Evolutionary conservation across 1,140 invertebrate species (phyloP), one percentile per base, ranked within the genome.

Genomic region (Bombus waltoni): DNA sequence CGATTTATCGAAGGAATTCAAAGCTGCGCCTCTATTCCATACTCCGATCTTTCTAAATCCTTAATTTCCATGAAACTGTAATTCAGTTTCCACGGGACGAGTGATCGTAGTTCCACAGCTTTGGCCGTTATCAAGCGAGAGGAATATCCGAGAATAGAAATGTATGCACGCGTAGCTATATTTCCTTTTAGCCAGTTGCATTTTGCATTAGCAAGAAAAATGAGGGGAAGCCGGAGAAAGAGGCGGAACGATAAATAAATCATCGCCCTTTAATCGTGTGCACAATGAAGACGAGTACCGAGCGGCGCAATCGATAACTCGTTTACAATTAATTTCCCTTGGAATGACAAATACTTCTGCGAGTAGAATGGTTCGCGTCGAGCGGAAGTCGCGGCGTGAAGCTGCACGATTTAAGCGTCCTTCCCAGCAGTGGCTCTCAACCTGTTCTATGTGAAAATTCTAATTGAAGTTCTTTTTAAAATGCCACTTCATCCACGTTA

Each of bases 241-340:
- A 28, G 47, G 47, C 15, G 42, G 79, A 88, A 77, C 83, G 78
- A 88, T 57, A 32, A 79, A 53, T n/a, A 71, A 85, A 77, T 83
- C 87, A 38, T 65, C 76, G 62, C 28, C n/a, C 13, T 80, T 82
- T 71, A 71, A 87, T 74, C 82, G 35, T 47, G 70, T 38, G 78
- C 65, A 89, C 83, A 89, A 88, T 89, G 83, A 87, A 89, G 73
- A 65, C 87, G 35, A 32, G 83, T 53, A 71, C 87, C 68, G 75
- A 72, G 79, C 78, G 83, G 80, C 83, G 35, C 88, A 89, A 89
- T 88, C 88, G 87, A 89, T 89, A 81, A 86, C 87, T 75, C 87
- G 78, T 82, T 88, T 75, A 85, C 80, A 89, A 89, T 89, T 89
- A 86, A 89, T 89, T 88, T 84, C 65, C 68, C 68, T 28, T 25